phyloP scores from a whole-genome alignment of 2,888 invertebrate genomes.

The Dasypolia templi region DNA sequence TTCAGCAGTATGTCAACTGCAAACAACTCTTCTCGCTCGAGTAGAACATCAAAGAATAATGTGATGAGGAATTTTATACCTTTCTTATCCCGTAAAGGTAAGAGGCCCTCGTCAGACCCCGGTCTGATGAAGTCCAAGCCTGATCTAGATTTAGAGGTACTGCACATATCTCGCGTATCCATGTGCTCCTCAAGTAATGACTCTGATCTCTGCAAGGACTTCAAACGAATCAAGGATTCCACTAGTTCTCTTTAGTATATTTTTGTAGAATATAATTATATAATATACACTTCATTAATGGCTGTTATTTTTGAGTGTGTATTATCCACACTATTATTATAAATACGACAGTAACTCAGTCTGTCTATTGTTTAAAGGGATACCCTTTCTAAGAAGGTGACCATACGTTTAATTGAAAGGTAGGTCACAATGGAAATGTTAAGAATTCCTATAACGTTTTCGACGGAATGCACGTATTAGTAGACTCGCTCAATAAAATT shows the following conservation, averaged over 20 bases:
- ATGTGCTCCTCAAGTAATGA: constrained; percentile 78
- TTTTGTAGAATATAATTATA: constrained; percentile 47
- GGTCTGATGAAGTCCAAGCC: constrained; percentile 70
- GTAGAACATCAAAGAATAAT: constrained; percentile 83
- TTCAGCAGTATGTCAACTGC: constrained; percentile 70
- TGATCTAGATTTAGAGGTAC: constrained; percentile 76
- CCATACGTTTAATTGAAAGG: no score
- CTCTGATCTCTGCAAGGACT: constrained; percentile 70
- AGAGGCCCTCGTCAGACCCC: constrained; percentile 79
- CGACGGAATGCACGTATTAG: no score
- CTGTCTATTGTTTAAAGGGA: no score
- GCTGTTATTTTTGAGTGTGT: neutral
- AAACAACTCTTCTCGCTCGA: constrained; percentile 71
- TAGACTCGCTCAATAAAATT: no score
- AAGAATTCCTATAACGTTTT: no score
- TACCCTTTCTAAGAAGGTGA: no score
- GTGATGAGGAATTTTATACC: constrained; percentile 78
- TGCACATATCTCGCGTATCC: constrained; percentile 81
- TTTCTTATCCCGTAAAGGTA: constrained; percentile 74
- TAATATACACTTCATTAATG: neutral
- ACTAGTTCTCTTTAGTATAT: constrained; percentile 77
- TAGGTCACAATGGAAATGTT: no score
- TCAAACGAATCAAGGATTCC: constrained; percentile 74
- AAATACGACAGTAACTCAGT: no score
- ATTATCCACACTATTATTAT: no score